Conservation (phyloP, 2,888 invertebrate species). For the Drosophila anceps region DNA sequence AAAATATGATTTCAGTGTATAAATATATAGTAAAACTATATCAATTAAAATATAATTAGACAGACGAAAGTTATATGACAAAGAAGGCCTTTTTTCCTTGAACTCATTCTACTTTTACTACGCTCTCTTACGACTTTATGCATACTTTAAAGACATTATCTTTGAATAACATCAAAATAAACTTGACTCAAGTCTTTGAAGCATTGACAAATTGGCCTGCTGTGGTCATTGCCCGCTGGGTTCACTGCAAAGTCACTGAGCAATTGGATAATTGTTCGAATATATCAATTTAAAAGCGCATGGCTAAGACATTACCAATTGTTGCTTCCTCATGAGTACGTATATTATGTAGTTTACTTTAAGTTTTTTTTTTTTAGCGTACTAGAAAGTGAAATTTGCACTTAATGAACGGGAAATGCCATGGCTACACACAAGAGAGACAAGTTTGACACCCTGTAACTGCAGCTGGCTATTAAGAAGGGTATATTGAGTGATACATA, state of each 20-base stretch:
- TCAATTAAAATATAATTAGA: neutral
- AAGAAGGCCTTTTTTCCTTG: neutral
- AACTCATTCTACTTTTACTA: neutral
- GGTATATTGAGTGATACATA: neutral
- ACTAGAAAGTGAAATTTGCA: slow-evolving; percentile 37
- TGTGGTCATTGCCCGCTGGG: slow-evolving; percentile 11
- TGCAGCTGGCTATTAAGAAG: neutral
- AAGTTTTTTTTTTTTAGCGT: slow-evolving; percentile 30
- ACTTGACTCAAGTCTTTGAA: neutral
- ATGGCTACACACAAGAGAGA: slow-evolving; percentile 16
- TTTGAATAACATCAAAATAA: no score
- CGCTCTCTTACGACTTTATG: neutral
- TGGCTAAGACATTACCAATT: slow-evolving; percentile 12
- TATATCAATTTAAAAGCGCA: slow-evolving; percentile 3
- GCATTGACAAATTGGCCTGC: slow-evolving; percentile 5
- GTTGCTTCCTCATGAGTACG: slow-evolving; percentile 7
- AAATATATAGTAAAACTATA: neutral
- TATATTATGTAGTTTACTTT: slow-evolving; percentile 11
- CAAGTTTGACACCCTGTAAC: slow-evolving; percentile 25
- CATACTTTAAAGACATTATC: neutral
- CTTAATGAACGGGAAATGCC: slow-evolving; percentile 43
- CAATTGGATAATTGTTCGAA: slow-evolving; percentile 12
- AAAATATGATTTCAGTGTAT: neutral
- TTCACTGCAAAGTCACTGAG: slow-evolving; percentile 5
- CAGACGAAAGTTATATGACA: neutral